These are phyloP conservation scores for Coptodon bakossiorum DNA, from an alignment of 2,113 vertebrate species.

Conservation along the genomic window DNA sequence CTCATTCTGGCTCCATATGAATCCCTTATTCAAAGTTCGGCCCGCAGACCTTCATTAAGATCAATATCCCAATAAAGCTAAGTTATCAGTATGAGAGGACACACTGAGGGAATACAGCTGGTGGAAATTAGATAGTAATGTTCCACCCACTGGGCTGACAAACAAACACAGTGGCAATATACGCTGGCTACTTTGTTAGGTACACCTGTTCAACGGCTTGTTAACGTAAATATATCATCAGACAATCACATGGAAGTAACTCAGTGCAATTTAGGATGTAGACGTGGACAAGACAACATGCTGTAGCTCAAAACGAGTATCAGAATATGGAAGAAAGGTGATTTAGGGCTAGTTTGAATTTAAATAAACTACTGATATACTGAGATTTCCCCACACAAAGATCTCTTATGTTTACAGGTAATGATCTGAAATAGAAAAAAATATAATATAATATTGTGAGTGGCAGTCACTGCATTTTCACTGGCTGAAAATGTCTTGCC, in stretches of 20 bases:
- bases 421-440: background rate
- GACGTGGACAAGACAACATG: background rate
- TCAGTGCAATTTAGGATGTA: background rate
- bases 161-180: background rate
- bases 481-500: background rate
- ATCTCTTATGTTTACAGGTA: background rate
- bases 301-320: background rate
- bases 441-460: background rate
- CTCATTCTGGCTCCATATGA: background rate
- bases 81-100: background rate
- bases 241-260: background rate
- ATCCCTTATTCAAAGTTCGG: background rate
- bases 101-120: background rate
- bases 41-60: background rate
- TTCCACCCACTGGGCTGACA: background rate
- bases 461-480: background rate
- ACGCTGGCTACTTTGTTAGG: background rate
- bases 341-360: background rate
- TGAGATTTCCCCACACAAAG: background rate
- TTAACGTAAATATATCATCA: background rate
- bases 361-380: background rate
- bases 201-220: background rate
- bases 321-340: background rate
- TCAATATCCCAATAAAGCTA: background rate
- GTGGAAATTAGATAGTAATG: background rate